Percentiles rank a stretch among this genome's conserved stretches.
Evolutionary conservation across 2,797 vertebrate genomes (phyloP).

Genomic region (Oreochromis grahami): DNA sequence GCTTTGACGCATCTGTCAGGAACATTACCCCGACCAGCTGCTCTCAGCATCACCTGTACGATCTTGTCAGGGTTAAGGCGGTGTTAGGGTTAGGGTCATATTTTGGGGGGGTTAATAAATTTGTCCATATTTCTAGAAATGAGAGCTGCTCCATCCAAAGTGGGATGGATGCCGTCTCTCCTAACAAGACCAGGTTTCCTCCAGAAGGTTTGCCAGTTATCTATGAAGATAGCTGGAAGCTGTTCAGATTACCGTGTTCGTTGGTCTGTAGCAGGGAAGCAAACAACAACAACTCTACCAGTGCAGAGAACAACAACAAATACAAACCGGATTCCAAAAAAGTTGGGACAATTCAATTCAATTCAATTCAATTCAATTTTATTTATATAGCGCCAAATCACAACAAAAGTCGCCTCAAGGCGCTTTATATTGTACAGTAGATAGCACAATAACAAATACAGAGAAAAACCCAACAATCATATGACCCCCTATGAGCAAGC

Average conservation of each 20-base stretch:
- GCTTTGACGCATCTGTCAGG: not conserved
- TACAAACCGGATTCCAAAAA: too few relatives aligned
- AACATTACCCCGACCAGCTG: not conserved
- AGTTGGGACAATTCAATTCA: too few relatives aligned
- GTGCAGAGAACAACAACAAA: not conserved
- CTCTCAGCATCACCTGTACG: not conserved
- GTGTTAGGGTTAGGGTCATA: not conserved
- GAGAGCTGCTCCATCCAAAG: too few relatives aligned
- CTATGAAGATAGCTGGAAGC: not conserved
- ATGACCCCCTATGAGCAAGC: too few relatives aligned
- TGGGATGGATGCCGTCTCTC: not conserved
- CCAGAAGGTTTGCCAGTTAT: fast-evolving
- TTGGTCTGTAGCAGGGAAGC: not conserved
- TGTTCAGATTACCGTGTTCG: not conserved
- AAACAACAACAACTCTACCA: not conserved
- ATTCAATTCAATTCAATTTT: too few relatives aligned
- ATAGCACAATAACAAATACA: too few relatives aligned
- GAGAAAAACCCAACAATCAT: too few relatives aligned
- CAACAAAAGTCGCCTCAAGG: too few relatives aligned
- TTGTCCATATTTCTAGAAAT: too few relatives aligned
- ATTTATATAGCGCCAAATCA: too few relatives aligned
- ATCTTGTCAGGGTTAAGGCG: not conserved
- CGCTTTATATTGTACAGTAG: too few relatives aligned
- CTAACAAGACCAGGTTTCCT: not conserved
- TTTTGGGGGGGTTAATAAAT: too few relatives aligned